These are phyloP conservation scores for Hylyphantes graminicola DNA, from an alignment of 1,140 invertebrate species.

Conservation along the genomic window DNA sequence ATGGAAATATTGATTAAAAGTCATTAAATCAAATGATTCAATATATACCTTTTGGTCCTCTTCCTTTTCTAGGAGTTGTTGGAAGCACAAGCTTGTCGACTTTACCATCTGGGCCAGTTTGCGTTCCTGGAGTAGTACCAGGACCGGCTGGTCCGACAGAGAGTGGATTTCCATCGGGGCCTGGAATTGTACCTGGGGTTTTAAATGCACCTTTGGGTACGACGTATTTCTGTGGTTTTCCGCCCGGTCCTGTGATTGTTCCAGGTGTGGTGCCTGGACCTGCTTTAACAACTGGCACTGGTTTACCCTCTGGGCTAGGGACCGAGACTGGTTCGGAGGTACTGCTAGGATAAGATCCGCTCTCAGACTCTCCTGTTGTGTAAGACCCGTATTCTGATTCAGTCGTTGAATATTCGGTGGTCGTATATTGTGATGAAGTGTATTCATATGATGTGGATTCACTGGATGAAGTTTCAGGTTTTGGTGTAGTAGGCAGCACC, in stretches of 20 bases:
- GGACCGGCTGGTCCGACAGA: conserved; percentile 16
- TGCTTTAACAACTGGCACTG: conserved; percentile 5
- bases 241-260: conserved; percentile 6
- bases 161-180: conserved; percentile 18
- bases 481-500: neutral
- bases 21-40: too few relatives aligned
- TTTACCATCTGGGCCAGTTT: conserved; percentile 18
- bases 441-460: too few relatives aligned
- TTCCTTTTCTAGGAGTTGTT: neutral
- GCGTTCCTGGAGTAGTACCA: conserved; percentile 20
- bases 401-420: too few relatives aligned
- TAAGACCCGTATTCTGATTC: too few relatives aligned
- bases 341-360: too few relatives aligned
- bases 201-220: neutral
- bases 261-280: conserved; percentile 23
- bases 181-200: conserved; percentile 16
- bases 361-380: too few relatives aligned
- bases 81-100: conserved; percentile 11
- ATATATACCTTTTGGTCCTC: too few relatives aligned
- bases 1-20: too few relatives aligned
- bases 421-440: too few relatives aligned
- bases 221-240: neutral
- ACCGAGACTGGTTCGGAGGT: conserved; percentile 5
- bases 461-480: neutral
- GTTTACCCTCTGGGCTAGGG: neutral